Base-by-base conservation (phyloP, 2,113 vertebrate genomes). In the Lampris megalopsis region DNA sequence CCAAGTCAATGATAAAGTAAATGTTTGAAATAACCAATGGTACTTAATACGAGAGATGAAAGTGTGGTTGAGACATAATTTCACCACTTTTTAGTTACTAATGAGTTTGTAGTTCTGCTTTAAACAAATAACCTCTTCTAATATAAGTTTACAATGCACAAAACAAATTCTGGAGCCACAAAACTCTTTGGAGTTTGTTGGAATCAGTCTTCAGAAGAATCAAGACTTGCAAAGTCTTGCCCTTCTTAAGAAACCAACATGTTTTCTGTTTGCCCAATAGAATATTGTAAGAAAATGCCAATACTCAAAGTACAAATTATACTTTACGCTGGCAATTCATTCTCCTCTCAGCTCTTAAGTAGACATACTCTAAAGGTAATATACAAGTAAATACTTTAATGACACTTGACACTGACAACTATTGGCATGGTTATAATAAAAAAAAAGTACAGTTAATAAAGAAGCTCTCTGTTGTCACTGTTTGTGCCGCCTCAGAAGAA, bases 371-470 rank as follows among this genome's bases (percentile, higher is more conserved):
- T 45, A 63, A 56, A 24, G 24, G 24, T 24, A 24, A 24, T 24
- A 69, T 57, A 24, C 53, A 73, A 58, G 59, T 57, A 59, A 60
- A 66, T 3, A 68, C 11, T 64, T 73, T 36, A 66, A 38, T 42
- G 11, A 58, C 43, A 71, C 71, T 48, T 49, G 69, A 85, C 65
- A 61, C 42, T 60, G 52, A 40, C 40, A 56, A 73, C 47, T 74
- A 68, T 84, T 61, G 63, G 35, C 56, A 43, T 72, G 62, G 78
- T 68, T 24, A 24, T 24, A 24, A 24, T 24, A 24, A 24, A 24
- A 24, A 24, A 24, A 24, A 24, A 80, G 73, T 70, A 63, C 68
- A 70, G 57, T 59, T 49, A 81, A 88, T 80, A 85, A 89, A 87
- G 85, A 80, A 68, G 48, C 70, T 58, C 37, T 64, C 52, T 42